A percentile compares a stretch with the other conserved stretches of the same genome.
These are phyloP conservation scores for Tetheella fluctuosa DNA, from an alignment of 2,888 invertebrate genomes.

Conservation along the genomic window DNA sequence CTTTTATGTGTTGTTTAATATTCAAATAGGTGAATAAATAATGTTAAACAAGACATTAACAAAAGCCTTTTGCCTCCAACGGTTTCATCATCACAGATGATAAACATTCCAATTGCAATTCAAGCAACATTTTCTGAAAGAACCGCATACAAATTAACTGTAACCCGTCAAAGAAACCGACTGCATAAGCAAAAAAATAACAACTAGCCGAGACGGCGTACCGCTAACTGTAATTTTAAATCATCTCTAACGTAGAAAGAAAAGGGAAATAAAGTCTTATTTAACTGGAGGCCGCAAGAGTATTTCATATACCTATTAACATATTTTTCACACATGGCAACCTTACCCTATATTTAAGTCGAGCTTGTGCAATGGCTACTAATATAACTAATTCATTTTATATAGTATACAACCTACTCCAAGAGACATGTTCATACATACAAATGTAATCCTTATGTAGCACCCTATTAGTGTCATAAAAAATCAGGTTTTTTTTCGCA, in stretches of 20 bases:
- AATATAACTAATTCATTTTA: no score
- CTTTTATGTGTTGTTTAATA: no score
- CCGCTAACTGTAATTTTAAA: constrained; percentile 24
- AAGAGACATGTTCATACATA: no score
- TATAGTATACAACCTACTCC: no score
- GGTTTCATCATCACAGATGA: background rate
- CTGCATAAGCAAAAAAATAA: constrained; percentile 25
- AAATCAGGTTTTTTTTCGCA: no score
- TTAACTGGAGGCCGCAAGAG: background rate
- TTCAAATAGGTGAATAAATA: no score
- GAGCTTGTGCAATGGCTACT: no score
- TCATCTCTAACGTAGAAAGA: constrained; percentile 19
- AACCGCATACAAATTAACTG: constrained; percentile 19
- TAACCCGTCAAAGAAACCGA: constrained; percentile 25
- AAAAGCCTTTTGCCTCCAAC: background rate
- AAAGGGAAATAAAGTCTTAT: background rate
- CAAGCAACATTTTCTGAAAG: constrained; percentile 8
- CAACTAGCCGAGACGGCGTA: constrained; percentile 17
- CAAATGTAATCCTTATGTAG: no score
- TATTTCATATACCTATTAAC: no score
- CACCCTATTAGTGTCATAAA: no score
- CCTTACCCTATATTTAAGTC: no score
- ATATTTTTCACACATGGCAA: no score
- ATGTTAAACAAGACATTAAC: background rate
- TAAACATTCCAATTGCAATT: background rate